Conservation (phyloP, 2,888 invertebrate genomes). For the Pseudolycoriella hygida region DNA sequence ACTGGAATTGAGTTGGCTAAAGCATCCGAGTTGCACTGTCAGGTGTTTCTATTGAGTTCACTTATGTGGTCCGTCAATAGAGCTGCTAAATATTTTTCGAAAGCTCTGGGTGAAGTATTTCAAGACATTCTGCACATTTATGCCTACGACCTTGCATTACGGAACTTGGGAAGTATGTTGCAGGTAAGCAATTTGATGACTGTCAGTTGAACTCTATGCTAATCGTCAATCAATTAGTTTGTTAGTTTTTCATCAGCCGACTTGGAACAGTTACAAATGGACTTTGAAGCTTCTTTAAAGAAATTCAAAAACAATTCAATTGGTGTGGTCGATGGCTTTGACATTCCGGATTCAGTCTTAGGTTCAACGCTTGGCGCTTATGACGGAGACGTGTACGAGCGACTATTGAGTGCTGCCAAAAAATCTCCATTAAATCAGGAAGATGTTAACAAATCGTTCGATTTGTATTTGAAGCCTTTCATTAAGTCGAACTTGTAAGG, state of each 20-base stretch:
- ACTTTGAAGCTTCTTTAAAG: conserved; percentile 25
- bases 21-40: conserved; percentile 53
- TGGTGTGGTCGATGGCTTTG: conserved; percentile 39
- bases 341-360: conserved; percentile 27
- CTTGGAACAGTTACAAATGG: conserved; percentile 26
- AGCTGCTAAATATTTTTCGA: conserved; percentile 35
- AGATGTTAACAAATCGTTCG: conserved; percentile 24
- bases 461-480: conserved; percentile 46
- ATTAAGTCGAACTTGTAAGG: conserved; percentile 38
- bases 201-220: too few relatives aligned
- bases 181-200: too few relatives aligned
- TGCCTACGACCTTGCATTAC: conserved; percentile 17
- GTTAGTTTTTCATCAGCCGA: conserved; percentile 30
- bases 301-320: conserved; percentile 36
- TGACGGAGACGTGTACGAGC: conserved; percentile 29
- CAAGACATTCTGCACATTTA: conserved; percentile 52
- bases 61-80: too few relatives aligned
- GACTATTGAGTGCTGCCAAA: conserved; percentile 23
- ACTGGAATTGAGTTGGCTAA: conserved; percentile 57
- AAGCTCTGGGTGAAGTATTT: conserved; percentile 38
- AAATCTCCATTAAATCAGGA: conserved; percentile 26
- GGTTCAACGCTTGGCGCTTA: conserved; percentile 25
- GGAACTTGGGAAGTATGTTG: too few relatives aligned
- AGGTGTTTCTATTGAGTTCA: too few relatives aligned
- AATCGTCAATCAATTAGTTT: not conserved